Evolutionary conservation across 2,888 invertebrate species (phyloP), one percentile per base, ranked within the genome.

Genomic region (Morpho deidamia): DNA sequence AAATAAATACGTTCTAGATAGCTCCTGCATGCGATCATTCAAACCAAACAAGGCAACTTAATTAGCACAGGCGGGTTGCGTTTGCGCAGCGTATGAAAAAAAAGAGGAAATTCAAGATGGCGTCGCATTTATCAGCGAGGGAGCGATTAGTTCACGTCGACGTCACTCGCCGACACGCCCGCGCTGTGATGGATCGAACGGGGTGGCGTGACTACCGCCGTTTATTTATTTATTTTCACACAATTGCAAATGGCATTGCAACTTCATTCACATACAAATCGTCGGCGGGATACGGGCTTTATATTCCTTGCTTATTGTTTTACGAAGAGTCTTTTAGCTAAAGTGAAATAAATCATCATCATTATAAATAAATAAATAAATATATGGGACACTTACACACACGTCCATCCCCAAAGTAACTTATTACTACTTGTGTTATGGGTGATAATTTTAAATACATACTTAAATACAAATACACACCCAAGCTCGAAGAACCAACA

Each of bases 81-180:
- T 74, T 71, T 70, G 76, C 77, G 77, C 76, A 72, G 43, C 59
- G 62, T 68, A 67, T 62, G 62, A 64, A 72, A 71, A 73, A 63
- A 68, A 65, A 73, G 73, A 71, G 71, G 66, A 76, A 78, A 73
- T 70, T 41, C 77, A 83, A 82, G 64, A 83, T 83, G 83, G 83
- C 83, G 78, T 62, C 73, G 58, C 60, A 68, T 72, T 70, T 69
- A 71, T 72, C 69, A 67, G 76, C 74, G 74, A 76, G 81, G 80
- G 74, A 72, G 79, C 76, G 76, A 79, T 81, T 78, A 76, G 76
- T 74, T 58, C 64, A 65, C 68, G 73, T 74, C 61, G 64, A 64
- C 69, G 72, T 75, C 72, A 69, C 63, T 65, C 67, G 63, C 66
- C 67, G 70, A 77, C 81, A 78, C 81, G 80, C 81, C 80, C 71